These are phyloP conservation scores for Dicerorhinus sumatrensis DNA, from an alignment of 2,113 vertebrate genomes.

Conservation along the genomic window DNA sequence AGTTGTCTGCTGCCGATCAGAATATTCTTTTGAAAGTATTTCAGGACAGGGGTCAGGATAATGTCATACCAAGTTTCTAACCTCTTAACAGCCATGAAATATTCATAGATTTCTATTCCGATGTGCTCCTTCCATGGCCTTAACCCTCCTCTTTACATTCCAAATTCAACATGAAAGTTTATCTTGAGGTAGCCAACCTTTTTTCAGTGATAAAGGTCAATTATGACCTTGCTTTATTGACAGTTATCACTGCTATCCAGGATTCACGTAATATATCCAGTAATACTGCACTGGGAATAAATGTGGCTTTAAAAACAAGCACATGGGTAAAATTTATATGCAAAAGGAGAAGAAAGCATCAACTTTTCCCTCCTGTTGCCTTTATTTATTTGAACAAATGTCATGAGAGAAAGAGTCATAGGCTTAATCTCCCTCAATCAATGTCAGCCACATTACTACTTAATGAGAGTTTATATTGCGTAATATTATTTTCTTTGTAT, in stretches of 20 bases:
- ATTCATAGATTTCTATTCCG: conserved; percentile 87
- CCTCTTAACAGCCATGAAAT: conserved; percentile 86
- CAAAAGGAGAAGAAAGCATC: conserved; percentile 85
- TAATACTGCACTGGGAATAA: conserved; percentile 83
- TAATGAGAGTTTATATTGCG: conserved; percentile 88
- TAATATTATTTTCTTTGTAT: conserved; percentile 89
- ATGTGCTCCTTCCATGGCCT: conserved; percentile 78
- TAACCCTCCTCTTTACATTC: conserved; percentile 81
- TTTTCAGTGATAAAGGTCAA: conserved; percentile 87
- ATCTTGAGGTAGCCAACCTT: conserved; percentile 88
- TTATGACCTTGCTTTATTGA: conserved; percentile 86
- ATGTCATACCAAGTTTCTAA: conserved; percentile 76
- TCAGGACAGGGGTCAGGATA: conserved; percentile 82
- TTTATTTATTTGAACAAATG: conserved; percentile 90
- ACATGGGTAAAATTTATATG: conserved; percentile 85
- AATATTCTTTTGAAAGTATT: conserved; percentile 81
- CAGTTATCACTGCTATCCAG: conserved; percentile 85
- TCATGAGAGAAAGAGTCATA: conserved; percentile 86
- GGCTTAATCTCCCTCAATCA: conserved; percentile 91
- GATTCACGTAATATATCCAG: conserved; percentile 83
- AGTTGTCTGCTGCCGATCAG: conserved; percentile 76
- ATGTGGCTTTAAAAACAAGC: conserved; percentile 82
- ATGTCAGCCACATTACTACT: conserved; percentile 89
- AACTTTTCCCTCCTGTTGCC: conserved; percentile 82
- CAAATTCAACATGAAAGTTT: conserved; percentile 88